These are phyloP conservation scores for Schizothorax lantsangensis DNA, from an alignment of 2,797 vertebrate species.

Conservation along the genomic window DNA sequence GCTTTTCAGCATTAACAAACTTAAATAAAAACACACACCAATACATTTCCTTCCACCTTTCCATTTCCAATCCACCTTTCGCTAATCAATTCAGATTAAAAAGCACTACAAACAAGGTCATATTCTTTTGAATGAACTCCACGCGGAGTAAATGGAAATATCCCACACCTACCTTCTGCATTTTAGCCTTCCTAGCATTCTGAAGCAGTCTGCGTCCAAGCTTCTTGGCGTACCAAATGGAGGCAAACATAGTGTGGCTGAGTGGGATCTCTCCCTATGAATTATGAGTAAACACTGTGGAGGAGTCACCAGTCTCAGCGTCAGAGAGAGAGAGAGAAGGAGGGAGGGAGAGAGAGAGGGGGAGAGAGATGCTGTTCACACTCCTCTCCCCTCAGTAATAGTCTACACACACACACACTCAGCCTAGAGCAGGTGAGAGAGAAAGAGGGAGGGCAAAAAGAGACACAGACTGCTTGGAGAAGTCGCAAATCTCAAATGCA, in stretches of 20 bases:
- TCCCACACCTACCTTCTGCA: slow-evolving; percentile 85
- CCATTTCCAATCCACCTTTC: neutral
- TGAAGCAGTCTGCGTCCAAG: slow-evolving; percentile 94
- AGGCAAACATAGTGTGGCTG: slow-evolving; percentile 86
- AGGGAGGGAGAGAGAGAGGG: slow-evolving; percentile 49
- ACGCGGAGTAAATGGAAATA: neutral
- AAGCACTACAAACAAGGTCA: slow-evolving; percentile 38
- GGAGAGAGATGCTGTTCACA: slow-evolving; percentile 47
- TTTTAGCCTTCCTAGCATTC: slow-evolving; percentile 92
- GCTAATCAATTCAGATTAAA: neutral
- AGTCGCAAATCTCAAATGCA: slow-evolving; percentile 69
- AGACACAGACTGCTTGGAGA: slow-evolving; percentile 28
- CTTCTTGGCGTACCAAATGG: slow-evolving; percentile 98
- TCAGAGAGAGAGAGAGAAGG: slow-evolving; percentile 58
- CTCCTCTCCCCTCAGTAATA: slow-evolving; percentile 53
- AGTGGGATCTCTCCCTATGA: slow-evolving; percentile 59
- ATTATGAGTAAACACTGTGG: slow-evolving; percentile 64
- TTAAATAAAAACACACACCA: neutral
- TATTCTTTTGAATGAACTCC: slow-evolving; percentile 11
- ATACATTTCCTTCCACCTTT: neutral
- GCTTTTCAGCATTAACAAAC: neutral
- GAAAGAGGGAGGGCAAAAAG: slow-evolving; percentile 47
- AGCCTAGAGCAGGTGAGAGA: slow-evolving; percentile 53
- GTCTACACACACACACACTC: slow-evolving; percentile 50
- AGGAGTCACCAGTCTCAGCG: slow-evolving; percentile 59